Base-by-base conservation (phyloP, 92 coral and sea anemone species). In the Meandrina meandrites region DNA sequence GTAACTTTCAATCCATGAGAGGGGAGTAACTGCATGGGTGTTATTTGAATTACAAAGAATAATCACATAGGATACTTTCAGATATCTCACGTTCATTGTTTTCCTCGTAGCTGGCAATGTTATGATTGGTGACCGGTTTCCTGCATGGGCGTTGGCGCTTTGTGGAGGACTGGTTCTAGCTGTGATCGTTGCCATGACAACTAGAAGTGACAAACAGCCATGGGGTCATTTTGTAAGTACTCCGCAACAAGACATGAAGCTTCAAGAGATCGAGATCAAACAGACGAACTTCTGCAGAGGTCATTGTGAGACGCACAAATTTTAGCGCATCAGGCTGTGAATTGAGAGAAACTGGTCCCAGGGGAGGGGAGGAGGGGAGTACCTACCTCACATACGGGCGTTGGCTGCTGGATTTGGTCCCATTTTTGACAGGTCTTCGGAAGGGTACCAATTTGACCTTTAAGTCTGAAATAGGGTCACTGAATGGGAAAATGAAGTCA, bases 131-230 rank as follows among this genome's bases (percentile, higher is more conserved):
- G 94, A 90, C 22, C 84, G 86, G 35, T 85, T 97, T 83, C 98
- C 99, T 31, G 89, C 91, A 40, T 96, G 97, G 94, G 91, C 95
- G 57, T 60, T 97, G 28, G 87, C 95, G 50, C 86, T 96, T 12
- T 88, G 92, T 35, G 83, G 75, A 34, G 98, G 97, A 76, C 21
- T 93, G 32, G 47, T 93, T n/a, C 86, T 97, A 66, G 98, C 97
- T 68, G 68, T 93, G 47, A 51, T 90, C 78, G 94, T 97, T 51
- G 96, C 97, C 40, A 79, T 89, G 81, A 87, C 95, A 56, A 95
- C 99, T 7, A 76, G 67, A 34, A 79, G 74, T 66, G 90, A 97
- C 69, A 84, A 62, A 4, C 96, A 86, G 37, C 99, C 99, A 31
- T 81, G 81, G 50, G 93, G 84, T 84, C 99, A 97, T 64, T 92